A percentile compares a stretch with the other conserved stretches of the same genome.
Evolutionary conservation across 2,888 invertebrate species (phyloP).

Genomic region (Meandrusa payeni): DNA sequence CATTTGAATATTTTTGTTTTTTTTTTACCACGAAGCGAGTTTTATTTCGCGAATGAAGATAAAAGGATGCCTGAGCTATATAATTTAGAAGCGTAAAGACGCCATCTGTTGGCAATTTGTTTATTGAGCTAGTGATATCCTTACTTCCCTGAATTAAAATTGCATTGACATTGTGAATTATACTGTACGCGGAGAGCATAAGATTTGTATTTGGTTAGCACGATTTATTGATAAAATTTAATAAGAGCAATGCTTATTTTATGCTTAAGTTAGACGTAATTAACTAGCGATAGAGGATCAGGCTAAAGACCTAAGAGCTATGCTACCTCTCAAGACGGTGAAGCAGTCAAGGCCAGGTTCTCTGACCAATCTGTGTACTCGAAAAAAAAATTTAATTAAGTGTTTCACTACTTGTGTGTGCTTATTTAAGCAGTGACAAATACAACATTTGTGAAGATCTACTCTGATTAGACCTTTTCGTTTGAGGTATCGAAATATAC

Average conservation of each 20-base stretch:
- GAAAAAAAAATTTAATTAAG: too few species aligned
- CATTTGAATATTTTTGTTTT: slow-evolving; percentile 1
- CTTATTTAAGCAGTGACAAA: too few species aligned
- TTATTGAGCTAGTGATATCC: slow-evolving; percentile 22
- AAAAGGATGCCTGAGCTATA: slow-evolving; percentile 18
- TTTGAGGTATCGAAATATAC: too few species aligned
- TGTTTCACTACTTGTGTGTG: too few species aligned
- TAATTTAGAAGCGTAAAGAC: slow-evolving; percentile 24
- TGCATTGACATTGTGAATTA: slow-evolving; percentile 12
- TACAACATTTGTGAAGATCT: too few species aligned
- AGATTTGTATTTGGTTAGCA: slow-evolving; percentile 1
- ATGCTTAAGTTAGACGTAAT: too few species aligned
- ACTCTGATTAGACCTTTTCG: too few species aligned
- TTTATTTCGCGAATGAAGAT: slow-evolving; percentile 23
- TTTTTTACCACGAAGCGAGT: slow-evolving; percentile 12
- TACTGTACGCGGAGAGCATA: slow-evolving; percentile 1
- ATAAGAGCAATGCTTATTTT: slow-evolving; percentile 4
- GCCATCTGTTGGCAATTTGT: slow-evolving; percentile 25
- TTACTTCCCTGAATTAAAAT: slow-evolving; percentile 19
- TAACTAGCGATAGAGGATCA: too few species aligned
- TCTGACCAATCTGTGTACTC: too few species aligned
- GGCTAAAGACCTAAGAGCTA: too few species aligned
- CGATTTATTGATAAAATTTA: background rate
- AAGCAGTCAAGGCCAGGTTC: too few species aligned
- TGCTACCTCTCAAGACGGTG: too few species aligned